Conservation (phyloP, 1,140 invertebrate genomes). For the Drosophila ananassae region DNA sequence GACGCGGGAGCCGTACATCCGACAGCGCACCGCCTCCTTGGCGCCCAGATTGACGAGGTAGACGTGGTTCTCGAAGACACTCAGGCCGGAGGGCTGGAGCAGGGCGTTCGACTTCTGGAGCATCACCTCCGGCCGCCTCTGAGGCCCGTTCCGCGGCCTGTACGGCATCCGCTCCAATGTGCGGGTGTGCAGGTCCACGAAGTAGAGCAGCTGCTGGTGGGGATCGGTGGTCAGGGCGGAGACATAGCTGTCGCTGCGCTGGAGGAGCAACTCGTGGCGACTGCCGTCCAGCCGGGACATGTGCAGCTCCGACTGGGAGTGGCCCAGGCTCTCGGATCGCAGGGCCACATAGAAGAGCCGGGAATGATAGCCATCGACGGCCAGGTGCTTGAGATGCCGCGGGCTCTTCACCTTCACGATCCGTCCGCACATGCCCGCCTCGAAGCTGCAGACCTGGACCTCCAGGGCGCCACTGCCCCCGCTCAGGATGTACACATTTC, state of each 20-base stretch:
- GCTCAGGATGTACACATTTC: constrained; percentile 91
- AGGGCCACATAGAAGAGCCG: constrained; percentile 86
- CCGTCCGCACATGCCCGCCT: constrained; percentile 85
- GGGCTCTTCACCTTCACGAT: constrained; percentile 85
- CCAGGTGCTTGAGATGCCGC: constrained; percentile 85
- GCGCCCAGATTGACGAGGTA: constrained; percentile 85
- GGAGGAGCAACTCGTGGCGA: constrained; percentile 79
- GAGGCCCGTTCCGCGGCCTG: constrained; percentile 73
- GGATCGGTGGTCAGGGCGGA: constrained; percentile 88
- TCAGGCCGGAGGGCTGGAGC: constrained; percentile 84
- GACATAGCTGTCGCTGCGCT: constrained; percentile 85
- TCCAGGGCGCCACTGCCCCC: constrained; percentile 84
- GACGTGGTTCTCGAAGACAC: constrained; percentile 87
- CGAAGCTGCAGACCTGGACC: constrained; percentile 86
- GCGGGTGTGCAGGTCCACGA: constrained; percentile 87
- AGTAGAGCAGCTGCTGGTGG: constrained; percentile 88
- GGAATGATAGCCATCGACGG: constrained; percentile 85
- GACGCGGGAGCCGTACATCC: constrained; percentile 83
- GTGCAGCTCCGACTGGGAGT: constrained; percentile 85
- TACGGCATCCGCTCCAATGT: constrained; percentile 88
- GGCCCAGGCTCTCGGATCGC: constrained; percentile 79
- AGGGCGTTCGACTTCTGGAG: constrained; percentile 84
- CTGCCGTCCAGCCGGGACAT: constrained; percentile 88
- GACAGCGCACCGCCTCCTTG: constrained; percentile 85
- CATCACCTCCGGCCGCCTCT: constrained; percentile 85